A percentile compares a stretch with the other conserved stretches of the same genome.
phyloP scores from a whole-genome alignment of 2,797 vertebrate genomes.

The Syngnathus acus region DNA sequence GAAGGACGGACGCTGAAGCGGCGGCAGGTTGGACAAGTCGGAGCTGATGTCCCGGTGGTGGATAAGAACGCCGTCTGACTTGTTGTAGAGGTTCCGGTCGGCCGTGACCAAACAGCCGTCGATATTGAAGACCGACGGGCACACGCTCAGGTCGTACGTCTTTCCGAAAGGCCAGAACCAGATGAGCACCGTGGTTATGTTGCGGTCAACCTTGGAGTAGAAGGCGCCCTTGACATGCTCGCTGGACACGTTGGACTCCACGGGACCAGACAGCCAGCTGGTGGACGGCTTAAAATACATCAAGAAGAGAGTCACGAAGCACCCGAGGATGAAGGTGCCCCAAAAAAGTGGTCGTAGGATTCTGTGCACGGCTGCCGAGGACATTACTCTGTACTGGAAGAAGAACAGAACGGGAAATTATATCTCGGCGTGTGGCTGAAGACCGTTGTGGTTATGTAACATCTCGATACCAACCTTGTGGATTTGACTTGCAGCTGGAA shows the following conservation, averaged over 20 bases:
- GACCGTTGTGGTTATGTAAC: no score
- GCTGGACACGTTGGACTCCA: constrained; percentile 85
- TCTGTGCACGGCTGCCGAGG: constrained; percentile 90
- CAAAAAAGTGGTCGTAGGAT: constrained; percentile 93
- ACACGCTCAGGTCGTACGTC: constrained; percentile 86
- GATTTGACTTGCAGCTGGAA: constrained; percentile 60
- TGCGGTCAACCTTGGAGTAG: constrained; percentile 81
- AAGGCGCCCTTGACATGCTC: constrained; percentile 86
- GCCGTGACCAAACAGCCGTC: constrained; percentile 90
- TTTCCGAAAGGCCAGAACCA: constrained; percentile 98
- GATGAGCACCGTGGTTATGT: constrained; percentile 86
- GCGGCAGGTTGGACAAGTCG: constrained; percentile 90
- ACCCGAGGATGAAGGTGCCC: constrained; percentile 84
- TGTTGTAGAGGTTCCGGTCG: constrained; percentile 88
- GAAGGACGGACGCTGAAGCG: constrained; percentile 81
- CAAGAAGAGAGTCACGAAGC: constrained; percentile 91
- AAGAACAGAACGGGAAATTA: constrained; percentile 4
- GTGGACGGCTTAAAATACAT: constrained; percentile 97
- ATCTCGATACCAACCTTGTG: constrained; percentile 56
- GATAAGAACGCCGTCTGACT: constrained; percentile 88
- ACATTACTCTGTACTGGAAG: constrained; percentile 89
- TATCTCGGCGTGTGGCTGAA: background rate
- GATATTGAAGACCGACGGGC: constrained; percentile 86
- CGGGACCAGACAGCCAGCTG: constrained; percentile 87
- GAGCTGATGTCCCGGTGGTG: constrained; percentile 91